Base-by-base conservation (phyloP, 2,797 vertebrate species). In the Gobio occitaniae region DNA sequence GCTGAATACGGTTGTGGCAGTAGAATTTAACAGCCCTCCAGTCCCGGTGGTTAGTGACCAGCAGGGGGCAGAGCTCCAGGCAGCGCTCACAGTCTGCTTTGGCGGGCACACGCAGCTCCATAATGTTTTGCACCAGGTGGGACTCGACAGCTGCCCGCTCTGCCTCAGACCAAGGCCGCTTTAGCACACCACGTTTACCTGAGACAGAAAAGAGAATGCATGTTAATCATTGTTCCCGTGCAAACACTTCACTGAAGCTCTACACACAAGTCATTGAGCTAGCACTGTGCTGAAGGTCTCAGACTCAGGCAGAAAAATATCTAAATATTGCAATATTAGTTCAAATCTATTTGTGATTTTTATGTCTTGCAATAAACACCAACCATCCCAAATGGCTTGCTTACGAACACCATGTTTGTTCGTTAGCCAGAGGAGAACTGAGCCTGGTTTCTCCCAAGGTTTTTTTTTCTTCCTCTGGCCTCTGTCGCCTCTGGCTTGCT, bases 1-100 rank as follows among this genome's bases (percentile, higher is more conserved):
- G 92, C 91, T 96, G 95, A 70, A 96, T 96, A 87, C 95, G 95
- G 87, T 96, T 96, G 93, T 96, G 95, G 90, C 95, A 96, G 90
- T 96, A 96, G 90, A 96, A 96, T 87, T 96, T 96, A 79, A 96
- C 94, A 72, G 95, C 95, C 50, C 95, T 91, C 95, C 95, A 96
- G 93, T 96, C 95, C 0, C 95, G 93, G 72, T 91, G 93, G 91
- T 96, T 96, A 90, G 90, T 94, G 89, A 95, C 95, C 91, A 96
- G 90, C 86, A 96, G 93, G 78, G 95, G 95, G 89, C 95, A 96
- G 92, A 93, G 93, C 87, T 96, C 93, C 88, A 96, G 91, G 88
- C 95, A 96, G 88, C 95, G 95, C 89, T 96, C 95, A 1, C 95
- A 96, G 92, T 96, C 95, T 0, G 95, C 95, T 91, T 96, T 96